Percentiles rank a stretch among this genome's conserved stretches.
Evolutionary conservation across 1,140 invertebrate species (phyloP).

Genomic region (Zaprionus gabonicus): DNA sequence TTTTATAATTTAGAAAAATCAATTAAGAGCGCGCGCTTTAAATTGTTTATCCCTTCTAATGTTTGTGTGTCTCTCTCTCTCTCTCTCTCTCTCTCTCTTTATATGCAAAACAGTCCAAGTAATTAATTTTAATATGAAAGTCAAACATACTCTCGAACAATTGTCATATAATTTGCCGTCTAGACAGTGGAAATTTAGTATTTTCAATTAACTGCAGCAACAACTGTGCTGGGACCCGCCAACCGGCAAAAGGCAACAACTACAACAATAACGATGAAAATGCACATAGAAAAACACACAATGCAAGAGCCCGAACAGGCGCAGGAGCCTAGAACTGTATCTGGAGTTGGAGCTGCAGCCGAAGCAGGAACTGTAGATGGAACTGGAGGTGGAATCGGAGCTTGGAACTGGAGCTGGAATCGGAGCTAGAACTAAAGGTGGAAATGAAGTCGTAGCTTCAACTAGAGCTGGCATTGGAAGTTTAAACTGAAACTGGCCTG

Average conservation of each 20-base stretch:
- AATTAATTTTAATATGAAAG: conserved; percentile 84
- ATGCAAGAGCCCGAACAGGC: conserved; percentile 26
- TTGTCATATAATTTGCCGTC: conserved; percentile 84
- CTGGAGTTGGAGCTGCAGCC: conserved; percentile 4
- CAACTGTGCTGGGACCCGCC: conserved; percentile 30
- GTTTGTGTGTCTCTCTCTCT: conserved; percentile 49
- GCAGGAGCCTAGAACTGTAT: conserved; percentile 18
- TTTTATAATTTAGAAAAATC: neutral
- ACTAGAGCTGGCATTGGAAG: conserved; percentile 11
- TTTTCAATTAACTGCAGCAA: conserved; percentile 84
- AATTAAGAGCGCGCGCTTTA: conserved; percentile 10
- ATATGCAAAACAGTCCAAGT: conserved; percentile 68
- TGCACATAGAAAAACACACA: conserved; percentile 78
- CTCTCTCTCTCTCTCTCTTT: conserved; percentile 58
- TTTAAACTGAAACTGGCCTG: conserved; percentile 58
- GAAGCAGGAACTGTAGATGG: conserved; percentile 23
- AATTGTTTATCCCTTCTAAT: conserved; percentile 27
- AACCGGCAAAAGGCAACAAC: conserved; percentile 45
- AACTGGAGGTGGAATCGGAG: neutral
- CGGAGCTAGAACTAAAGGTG: conserved; percentile 11
- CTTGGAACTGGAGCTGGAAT: neutral
- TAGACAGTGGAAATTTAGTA: conserved; percentile 84
- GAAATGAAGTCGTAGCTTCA: too few species aligned
- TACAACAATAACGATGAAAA: conserved; percentile 24
- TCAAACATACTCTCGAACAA: conserved; percentile 79